Base-by-base conservation (phyloP, 2,113 vertebrate genomes). In the Variabilichromis moorii region DNA sequence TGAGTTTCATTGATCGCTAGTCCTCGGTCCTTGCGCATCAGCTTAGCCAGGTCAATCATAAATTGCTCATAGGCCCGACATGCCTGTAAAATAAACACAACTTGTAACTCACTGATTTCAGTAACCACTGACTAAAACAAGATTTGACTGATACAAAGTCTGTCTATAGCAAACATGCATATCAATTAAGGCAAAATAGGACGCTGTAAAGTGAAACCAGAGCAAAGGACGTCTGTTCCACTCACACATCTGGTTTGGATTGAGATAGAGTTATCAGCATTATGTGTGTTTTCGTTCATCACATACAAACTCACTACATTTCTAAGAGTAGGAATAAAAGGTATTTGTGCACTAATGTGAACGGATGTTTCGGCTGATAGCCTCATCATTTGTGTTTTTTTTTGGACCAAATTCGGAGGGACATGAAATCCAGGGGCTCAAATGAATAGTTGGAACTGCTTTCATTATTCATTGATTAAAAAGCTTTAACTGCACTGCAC, bases 1-100 rank as follows among this genome's bases (percentile, higher is more conserved):
- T 31, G 31, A 1, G 5, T 95, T 79, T 97, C 96, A 31, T 94
- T 93, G 84, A 97, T 5, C 9, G 50, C 4, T 84, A 99, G 88
- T 6, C 78, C 71, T 87, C 95, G 97, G 89, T 99, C 98, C 55
- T 94, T 91, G 21, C 97, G 96, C 86, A 99, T 97, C 90, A 99
- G 89, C 91, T 94, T 97, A 19, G 96, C 98, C 88, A 99, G 97
- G 90, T 98, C 96, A 91, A 95, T 94, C 98, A 99, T 99, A 93
- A 99, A 99, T 88, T 97, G 94, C 88, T 97, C 93, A 21, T 99
- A 99, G 7, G 98, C 97, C 47, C 90, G 95, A 91, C 98, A 99
- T 5, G 97, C 97, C 98, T 99, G 94, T 79, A 53, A 81, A 85
- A 89, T 24, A 94, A 24, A 93, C 55, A 81, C 10, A 81, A 81